phyloP scores from a whole-genome alignment of 2,113 vertebrate genomes.

The Colius striatus region DNA sequence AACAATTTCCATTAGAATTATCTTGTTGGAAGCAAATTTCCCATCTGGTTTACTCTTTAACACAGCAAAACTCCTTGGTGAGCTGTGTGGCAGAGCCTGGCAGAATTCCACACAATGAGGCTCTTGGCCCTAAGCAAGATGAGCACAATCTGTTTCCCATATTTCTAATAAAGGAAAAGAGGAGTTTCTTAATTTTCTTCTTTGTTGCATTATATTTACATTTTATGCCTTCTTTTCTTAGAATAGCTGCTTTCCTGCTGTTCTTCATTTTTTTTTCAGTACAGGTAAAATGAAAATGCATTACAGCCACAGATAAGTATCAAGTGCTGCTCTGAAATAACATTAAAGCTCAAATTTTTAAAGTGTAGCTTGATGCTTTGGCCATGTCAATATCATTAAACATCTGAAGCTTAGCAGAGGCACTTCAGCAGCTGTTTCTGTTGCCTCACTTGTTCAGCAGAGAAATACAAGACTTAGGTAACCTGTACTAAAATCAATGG shows the following conservation, averaged over 20 bases:
- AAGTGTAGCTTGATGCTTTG: neutral
- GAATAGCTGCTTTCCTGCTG: slow-evolving; percentile 64
- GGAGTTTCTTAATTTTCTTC: slow-evolving; percentile 63
- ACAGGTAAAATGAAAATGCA: slow-evolving; percentile 66
- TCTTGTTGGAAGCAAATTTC: slow-evolving; percentile 74
- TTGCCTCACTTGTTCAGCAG: neutral
- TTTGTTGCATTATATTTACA: slow-evolving; percentile 57
- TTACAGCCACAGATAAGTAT: slow-evolving; percentile 10
- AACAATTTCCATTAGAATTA: slow-evolving; percentile 69
- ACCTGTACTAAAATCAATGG: neutral
- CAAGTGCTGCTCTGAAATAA: slow-evolving; percentile 13
- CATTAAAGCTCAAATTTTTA: slow-evolving; percentile 45
- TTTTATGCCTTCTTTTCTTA: slow-evolving; percentile 62
- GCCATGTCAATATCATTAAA: neutral
- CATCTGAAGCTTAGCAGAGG: neutral
- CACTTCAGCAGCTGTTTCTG: neutral
- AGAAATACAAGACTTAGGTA: neutral
- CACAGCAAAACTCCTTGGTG: slow-evolving; percentile 63
- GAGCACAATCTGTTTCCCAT: slow-evolving; percentile 76
- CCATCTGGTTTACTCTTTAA: slow-evolving; percentile 77
- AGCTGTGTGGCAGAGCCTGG: slow-evolving; percentile 66
- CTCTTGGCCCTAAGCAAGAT: slow-evolving; percentile 73
- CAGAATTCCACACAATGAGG: slow-evolving; percentile 51
- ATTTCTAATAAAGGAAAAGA: slow-evolving; percentile 68
- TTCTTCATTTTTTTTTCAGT: neutral